Evolutionary conservation across 2,888 invertebrate genomes (phyloP).

Genomic region (Epsilonema sp.): DNA sequence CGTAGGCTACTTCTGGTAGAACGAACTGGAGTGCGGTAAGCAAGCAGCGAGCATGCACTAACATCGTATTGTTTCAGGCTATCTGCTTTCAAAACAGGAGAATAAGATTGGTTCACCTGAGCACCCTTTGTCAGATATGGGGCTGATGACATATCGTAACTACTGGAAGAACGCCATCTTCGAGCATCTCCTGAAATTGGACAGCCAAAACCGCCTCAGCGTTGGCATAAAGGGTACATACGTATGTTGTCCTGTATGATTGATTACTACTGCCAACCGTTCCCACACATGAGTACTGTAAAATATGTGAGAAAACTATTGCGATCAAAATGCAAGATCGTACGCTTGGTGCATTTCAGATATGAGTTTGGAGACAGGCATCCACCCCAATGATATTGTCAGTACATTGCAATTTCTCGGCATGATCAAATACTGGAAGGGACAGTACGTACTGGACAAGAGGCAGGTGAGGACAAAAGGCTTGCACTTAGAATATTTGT

Average conservation of each 20-base stretch:
- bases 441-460: constrained; percentile 83
- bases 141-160: constrained; percentile 84
- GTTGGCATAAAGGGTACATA: too few species aligned
- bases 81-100: constrained; percentile 78
- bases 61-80: constrained; percentile 49
- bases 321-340: too few species aligned
- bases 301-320: too few species aligned
- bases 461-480: constrained; percentile 61
- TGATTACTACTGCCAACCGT: too few species aligned
- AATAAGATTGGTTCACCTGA: constrained; percentile 98
- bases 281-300: too few species aligned
- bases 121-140: constrained; percentile 88
- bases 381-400: constrained; percentile 89
- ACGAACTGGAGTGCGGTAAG: neutral
- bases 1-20: too few species aligned
- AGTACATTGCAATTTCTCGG: constrained; percentile 86
- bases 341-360: too few species aligned
- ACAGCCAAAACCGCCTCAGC: too few species aligned
- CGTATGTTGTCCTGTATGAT: too few species aligned
- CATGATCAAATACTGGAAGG: constrained; percentile 98
- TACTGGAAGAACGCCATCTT: constrained; percentile 96
- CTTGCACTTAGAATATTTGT: too few species aligned
- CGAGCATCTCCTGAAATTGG: neutral
- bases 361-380: constrained; percentile 70
- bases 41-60: neutral